Evolutionary conservation across 1,140 invertebrate species (phyloP).

Genomic region (Phymorhynchus buccinoides): DNA sequence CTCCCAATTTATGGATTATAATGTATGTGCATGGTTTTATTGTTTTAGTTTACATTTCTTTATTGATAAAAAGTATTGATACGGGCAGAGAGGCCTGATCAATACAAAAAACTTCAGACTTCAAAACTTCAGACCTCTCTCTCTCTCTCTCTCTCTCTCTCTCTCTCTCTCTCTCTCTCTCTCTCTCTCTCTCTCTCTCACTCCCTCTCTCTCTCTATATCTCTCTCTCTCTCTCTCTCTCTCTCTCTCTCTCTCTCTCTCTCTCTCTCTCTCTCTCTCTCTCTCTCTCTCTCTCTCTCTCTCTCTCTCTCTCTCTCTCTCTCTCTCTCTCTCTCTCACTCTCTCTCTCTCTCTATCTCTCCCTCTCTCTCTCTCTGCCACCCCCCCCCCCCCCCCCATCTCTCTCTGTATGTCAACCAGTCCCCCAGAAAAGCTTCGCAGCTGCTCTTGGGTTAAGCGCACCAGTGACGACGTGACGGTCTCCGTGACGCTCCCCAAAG

Average conservation of each 20-base stretch:
- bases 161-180: no score
- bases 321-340: background rate
- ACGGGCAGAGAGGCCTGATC: no score
- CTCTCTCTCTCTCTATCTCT: background rate
- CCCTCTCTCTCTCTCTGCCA: background rate
- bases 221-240: no score
- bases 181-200: background rate
- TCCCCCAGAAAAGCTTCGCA: background rate
- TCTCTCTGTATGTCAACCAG: background rate
- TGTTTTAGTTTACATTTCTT: no score
- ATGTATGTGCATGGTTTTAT: no score
- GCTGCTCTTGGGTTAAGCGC: no score
- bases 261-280: background rate
- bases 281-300: background rate
- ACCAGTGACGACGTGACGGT: background rate
- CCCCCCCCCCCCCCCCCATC: background rate
- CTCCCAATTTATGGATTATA: no score
- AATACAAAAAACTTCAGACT: no score
- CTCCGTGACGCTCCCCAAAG: background rate
- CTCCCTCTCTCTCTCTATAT: background rate
- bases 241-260: no score
- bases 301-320: constrained; percentile 1
- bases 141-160: no score
- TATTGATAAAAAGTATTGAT: no score
- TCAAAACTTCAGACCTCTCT: background rate